Evolutionary conservation across 2,113 vertebrate genomes (phyloP).

Genomic region (Limnothrissa miodon): DNA sequence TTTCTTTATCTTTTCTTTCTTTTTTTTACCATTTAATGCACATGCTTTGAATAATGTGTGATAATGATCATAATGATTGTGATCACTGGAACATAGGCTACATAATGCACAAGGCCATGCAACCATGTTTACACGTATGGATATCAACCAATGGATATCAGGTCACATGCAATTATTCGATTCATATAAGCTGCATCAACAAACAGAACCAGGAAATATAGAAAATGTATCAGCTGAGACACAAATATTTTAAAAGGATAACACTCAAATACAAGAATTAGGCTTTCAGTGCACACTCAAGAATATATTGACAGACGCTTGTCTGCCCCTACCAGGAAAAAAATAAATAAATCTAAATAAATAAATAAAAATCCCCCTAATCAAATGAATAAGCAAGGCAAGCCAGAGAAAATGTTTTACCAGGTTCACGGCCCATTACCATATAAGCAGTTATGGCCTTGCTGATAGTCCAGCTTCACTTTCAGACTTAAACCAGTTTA

Average conservation of each 20-base stretch:
- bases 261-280: constrained; percentile 1
- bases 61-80: not conserved
- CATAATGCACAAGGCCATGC: not conserved
- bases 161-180: not conserved
- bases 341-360: constrained; percentile 21
- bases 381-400: constrained; percentile 33
- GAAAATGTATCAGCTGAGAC: not conserved
- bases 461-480: constrained; percentile 73
- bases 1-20: too few species aligned
- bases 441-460: constrained; percentile 64
- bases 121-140: not conserved
- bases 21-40: not conserved
- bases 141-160: not conserved
- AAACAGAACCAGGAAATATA: not conserved
- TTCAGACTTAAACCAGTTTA: constrained; percentile 82
- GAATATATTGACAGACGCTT: not conserved
- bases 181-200: not conserved
- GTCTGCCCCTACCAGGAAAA: not conserved
- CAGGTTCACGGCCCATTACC: constrained; percentile 67
- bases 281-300: not conserved
- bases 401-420: constrained; percentile 59
- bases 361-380: constrained; percentile 36
- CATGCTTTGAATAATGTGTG: not conserved
- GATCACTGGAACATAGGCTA: not conserved
- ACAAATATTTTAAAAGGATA: not conserved